phyloP scores from a whole-genome alignment of 2,113 vertebrate genomes.

The Cyprinus carpio region DNA sequence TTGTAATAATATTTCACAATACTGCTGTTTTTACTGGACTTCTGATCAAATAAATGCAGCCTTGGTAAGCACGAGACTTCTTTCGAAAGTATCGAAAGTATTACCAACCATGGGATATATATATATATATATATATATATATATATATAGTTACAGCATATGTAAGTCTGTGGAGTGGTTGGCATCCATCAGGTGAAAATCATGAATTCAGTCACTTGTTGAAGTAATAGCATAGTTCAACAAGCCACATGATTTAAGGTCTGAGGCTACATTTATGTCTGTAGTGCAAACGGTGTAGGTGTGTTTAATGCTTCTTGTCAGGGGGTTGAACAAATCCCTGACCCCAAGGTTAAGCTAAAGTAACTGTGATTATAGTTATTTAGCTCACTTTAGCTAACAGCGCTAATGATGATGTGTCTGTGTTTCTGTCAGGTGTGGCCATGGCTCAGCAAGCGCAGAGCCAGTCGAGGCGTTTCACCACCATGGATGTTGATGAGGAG shows the following conservation, averaged over 20 bases:
- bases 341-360: background rate
- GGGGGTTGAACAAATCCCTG: background rate
- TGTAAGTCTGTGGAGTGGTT: background rate
- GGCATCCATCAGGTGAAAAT: background rate
- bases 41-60: too few species aligned
- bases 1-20: too few species aligned
- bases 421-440: slow-evolving; percentile 79
- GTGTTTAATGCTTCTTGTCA: background rate
- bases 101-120: too few species aligned
- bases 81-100: too few species aligned
- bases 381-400: background rate
- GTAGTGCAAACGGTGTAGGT: background rate
- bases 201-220: background rate
- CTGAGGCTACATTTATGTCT: background rate
- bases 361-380: background rate
- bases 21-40: too few species aligned
- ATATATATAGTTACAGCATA: too few species aligned
- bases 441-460: slow-evolving; percentile 74
- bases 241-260: background rate
- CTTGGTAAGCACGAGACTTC: too few species aligned
- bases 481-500: slow-evolving; percentile 93
- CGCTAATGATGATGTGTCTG: slow-evolving; percentile 33
- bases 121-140: background rate
- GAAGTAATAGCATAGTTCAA: background rate
- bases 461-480: slow-evolving; percentile 74